Evolutionary conservation across 2,113 vertebrate species (phyloP).

Genomic region (Dromas ardeola): DNA sequence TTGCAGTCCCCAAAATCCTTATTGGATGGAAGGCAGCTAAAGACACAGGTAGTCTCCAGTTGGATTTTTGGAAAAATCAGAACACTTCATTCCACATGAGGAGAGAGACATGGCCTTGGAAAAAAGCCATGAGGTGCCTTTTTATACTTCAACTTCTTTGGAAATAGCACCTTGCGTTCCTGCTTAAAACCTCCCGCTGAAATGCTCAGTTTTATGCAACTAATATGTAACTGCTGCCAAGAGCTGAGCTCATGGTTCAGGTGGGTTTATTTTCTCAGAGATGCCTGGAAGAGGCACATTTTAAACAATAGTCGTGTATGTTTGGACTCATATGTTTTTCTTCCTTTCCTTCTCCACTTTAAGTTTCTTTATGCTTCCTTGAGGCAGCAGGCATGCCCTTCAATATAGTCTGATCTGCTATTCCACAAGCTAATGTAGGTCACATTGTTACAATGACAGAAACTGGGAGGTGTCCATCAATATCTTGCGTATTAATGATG

Average conservation of each 20-base stretch:
- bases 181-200: not conserved
- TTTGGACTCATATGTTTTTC: not conserved
- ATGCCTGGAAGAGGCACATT: not conserved
- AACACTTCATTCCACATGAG: not conserved
- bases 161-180: not conserved
- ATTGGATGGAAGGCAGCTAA: not conserved
- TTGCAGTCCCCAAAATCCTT: not conserved
- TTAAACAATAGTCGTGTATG: not conserved
- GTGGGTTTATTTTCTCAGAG: not conserved
- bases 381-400: not conserved
- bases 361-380: not conserved
- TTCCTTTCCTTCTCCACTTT: not conserved
- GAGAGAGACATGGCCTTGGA: accelerated
- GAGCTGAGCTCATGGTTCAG: not conserved
- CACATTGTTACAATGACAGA: not conserved
- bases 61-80: not conserved
- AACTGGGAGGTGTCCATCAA: not conserved
- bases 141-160: not conserved
- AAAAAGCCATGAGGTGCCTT: not conserved
- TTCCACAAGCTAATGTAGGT: not conserved
- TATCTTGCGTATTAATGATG: not conserved
- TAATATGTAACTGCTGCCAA: not conserved
- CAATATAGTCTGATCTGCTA: not conserved
- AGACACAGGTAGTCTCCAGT: not conserved
- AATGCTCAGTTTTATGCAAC: not conserved